phyloP scores from a whole-genome alignment of 2,797 vertebrate genomes.

The Xerus rutilus region DNA sequence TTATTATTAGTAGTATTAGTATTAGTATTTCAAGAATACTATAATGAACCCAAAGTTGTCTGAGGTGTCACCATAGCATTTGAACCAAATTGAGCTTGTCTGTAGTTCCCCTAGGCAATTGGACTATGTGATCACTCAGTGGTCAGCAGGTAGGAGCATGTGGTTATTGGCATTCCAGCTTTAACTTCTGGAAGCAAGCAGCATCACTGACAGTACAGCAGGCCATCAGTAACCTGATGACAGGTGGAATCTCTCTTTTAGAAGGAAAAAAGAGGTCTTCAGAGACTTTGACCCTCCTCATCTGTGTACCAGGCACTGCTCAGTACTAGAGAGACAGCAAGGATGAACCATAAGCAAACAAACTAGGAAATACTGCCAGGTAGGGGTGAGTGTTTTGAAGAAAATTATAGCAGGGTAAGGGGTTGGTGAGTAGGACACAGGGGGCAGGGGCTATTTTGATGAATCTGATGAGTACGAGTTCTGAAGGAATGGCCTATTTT shows the following conservation, averaged over 20 bases:
- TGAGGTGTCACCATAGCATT: neutral
- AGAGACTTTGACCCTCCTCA: neutral
- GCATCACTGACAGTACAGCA: neutral
- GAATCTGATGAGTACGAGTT: neutral
- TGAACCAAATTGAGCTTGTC: neutral
- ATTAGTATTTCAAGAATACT: neutral
- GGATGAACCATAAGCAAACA: neutral
- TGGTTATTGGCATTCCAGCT: neutral
- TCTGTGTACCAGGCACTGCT: neutral
- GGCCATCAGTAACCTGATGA: neutral
- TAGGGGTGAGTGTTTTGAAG: no score
- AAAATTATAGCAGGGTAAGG: neutral
- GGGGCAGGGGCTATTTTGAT: neutral
- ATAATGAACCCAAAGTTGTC: neutral
- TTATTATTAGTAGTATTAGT: no score
- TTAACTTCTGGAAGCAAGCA: neutral
- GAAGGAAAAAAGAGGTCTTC: neutral
- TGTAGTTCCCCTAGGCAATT: neutral
- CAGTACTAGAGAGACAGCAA: neutral
- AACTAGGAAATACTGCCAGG: neutral
- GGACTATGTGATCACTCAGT: neutral
- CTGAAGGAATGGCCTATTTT: neutral
- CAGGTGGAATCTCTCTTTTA: neutral
- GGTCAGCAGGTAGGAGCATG: neutral
- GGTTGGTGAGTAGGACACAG: neutral